phyloP scores from a whole-genome alignment of 2,888 invertebrate species.

The Pelosia muscerda region DNA sequence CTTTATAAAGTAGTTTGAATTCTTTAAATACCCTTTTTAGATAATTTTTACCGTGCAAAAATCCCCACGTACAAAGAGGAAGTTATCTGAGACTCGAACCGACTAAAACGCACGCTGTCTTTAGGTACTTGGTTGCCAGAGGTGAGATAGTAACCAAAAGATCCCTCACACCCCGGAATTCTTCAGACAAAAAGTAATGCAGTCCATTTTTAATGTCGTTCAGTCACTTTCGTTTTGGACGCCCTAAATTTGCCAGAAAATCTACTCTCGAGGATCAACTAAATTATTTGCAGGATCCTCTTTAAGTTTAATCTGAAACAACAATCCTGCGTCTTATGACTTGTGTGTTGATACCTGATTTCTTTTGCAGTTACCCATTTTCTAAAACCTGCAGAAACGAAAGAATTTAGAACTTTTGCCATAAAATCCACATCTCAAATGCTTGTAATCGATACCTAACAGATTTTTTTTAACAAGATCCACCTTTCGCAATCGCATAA shows the following conservation, averaged over 20 bases:
- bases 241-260: background rate
- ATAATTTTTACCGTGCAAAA: too few relatives aligned
- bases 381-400: background rate
- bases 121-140: too few relatives aligned
- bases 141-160: too few relatives aligned
- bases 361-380: background rate
- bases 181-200: too few relatives aligned
- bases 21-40: too few relatives aligned
- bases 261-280: background rate
- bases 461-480: background rate
- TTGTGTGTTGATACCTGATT: background rate
- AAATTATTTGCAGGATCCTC: background rate
- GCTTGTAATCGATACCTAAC: background rate
- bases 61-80: too few relatives aligned
- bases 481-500: background rate
- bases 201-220: background rate
- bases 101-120: too few relatives aligned
- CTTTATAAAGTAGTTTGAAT: background rate
- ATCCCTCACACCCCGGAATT: too few relatives aligned
- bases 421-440: background rate
- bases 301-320: background rate
- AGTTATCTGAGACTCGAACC: too few relatives aligned
- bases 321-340: background rate
- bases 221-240: background rate
- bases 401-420: background rate